Base-by-base conservation (phyloP, 2,113 vertebrate genomes). In the Ranitomeya imitator region DNA sequence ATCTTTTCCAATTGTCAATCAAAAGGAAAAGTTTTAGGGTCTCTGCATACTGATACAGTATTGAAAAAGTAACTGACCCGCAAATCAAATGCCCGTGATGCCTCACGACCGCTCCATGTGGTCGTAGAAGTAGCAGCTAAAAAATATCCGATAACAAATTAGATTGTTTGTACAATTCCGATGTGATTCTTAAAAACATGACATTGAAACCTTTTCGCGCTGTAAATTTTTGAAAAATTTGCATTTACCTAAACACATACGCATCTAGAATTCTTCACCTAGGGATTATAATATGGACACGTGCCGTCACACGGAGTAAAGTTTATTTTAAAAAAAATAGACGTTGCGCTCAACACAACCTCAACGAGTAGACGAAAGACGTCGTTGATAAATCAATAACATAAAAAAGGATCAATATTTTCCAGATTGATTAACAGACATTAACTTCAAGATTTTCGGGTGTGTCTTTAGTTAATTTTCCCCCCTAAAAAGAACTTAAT, bases 11-110 rank as follows among this genome's bases (percentile, higher is more conserved):
- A 85, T 85, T 89, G 81, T 79, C 81, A 69, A 65, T 67, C 74
- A 84, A 84, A 84, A 71, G 23, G 37, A 65, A 65, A 89, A 84
- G 82, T 89, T 89, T 69, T 61, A 76, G 80, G 80, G 52, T 59
- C 60, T 69, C 6, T n/a, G 63, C 52, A 85, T 78, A 52, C 23
- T 78, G 69, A 61, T 67, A 59, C 80, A 37, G 71, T 67, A 18
- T 15, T 60, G n/a, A 31, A 18, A 88, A 88, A 74, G 74, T 54
- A 12, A 45, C 55, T 63, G 73, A 51, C 79, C 18, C 52, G 14
- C 67, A 74, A 19, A 15, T 37, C 51, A 71, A 63, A n/a, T 3
- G 51, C 19, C 31, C 65, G 37, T 26, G 1, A 86, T 18, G 59
- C 73, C 18, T 52, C 9, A 4, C 12, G 15, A 0, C 18, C 71